Evolutionary conservation across 1,140 invertebrate species (phyloP), one percentile per base, ranked within the genome.

Genomic region (Apocrypta bakeri): DNA sequence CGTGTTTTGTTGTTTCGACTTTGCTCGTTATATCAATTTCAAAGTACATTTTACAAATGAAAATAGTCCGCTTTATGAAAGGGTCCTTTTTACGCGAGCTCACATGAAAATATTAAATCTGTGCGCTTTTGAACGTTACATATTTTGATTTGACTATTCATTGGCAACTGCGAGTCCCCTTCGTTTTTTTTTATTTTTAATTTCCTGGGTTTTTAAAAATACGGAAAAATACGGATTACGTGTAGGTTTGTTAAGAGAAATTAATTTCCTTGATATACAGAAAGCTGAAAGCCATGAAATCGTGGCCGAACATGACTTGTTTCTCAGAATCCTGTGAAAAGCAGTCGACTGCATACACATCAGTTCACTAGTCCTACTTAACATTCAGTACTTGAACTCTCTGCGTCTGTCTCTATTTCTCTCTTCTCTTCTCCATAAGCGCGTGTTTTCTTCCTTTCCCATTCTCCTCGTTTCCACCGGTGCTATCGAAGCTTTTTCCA

Each of bases 331-430:
- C 80, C 64, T 76, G 81, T 85, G 74, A 82, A 72, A 77, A 77
- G 74, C 74, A 63, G 33, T 64, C 68, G 27, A 42, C 6, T 48
- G 31, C 4, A 33, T 27, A 78, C 48, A 40, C 81, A 79, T 83
- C 69, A 79, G 81, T 74, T 79, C 24, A 31, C 25, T 64, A 74
- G 21, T 83, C 27, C 68, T 79, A 83, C 74, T 83, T 83, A 79
- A 56, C 69, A 79, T 83, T 83, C 76, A 73, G 69, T 74, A 11
- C 76, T 85, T 76, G 83, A 85, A 77, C 72, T 63, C 27, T 56
- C 31, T 29, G 40, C 17, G 29, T 33, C 25, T 69, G 12, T 71
- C 7, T 25, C 14, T 27, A 25, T 17, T 2, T 25, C 14, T 27
- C n/a, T 17, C 40, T 31, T 37, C 31, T 37, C 69, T 27, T 77